phyloP scores from a whole-genome alignment of 2,113 vertebrate genomes.

The Cynocephalus volans region DNA sequence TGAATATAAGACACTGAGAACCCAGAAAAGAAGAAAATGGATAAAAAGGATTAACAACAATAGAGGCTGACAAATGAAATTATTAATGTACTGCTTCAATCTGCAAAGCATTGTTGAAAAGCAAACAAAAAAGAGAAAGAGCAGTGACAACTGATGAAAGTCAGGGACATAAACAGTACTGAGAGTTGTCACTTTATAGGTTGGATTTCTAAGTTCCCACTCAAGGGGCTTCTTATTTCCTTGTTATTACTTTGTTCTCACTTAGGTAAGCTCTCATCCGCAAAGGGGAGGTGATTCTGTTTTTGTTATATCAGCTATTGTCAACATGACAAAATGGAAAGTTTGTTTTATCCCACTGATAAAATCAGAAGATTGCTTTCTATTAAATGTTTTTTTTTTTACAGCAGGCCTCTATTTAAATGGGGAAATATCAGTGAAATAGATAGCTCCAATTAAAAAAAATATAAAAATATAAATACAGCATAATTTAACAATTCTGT shows the following conservation, averaged over 20 bases:
- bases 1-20: conserved; percentile 76
- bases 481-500: neutral
- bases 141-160: conserved; percentile 82
- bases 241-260: conserved; percentile 59
- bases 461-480: neutral
- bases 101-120: conserved; percentile 47
- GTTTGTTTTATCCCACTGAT: neutral
- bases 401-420: neutral
- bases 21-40: conserved; percentile 82
- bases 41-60: conserved; percentile 85
- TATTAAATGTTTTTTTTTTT: conserved; percentile 38
- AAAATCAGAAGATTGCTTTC: conserved; percentile 40
- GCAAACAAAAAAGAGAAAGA: conserved; percentile 80
- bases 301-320: conserved; percentile 2
- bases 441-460: neutral
- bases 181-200: conserved; percentile 29
- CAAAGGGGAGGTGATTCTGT: neutral
- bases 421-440: neutral
- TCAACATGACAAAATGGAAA: conserved; percentile 41
- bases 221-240: conserved; percentile 55
- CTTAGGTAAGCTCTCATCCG: conserved; percentile 11
- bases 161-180: conserved; percentile 58
- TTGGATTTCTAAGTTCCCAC: conserved; percentile 58
- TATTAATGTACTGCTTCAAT: conserved; percentile 58
- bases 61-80: conserved; percentile 85